Base-by-base conservation (phyloP, 2,797 vertebrate species). In the Manis crassicaudata region DNA sequence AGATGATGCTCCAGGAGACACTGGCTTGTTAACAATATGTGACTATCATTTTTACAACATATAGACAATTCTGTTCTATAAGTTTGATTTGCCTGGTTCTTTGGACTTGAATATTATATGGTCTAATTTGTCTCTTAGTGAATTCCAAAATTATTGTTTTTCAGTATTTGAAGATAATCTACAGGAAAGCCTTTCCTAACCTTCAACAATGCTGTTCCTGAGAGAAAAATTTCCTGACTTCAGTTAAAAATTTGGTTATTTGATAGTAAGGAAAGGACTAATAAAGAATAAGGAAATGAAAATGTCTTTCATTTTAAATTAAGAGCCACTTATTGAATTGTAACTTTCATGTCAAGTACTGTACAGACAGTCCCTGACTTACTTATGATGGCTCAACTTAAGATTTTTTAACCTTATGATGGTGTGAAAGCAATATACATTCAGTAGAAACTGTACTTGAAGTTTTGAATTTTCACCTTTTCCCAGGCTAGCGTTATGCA, bases 21-120 rank as follows among this genome's bases (percentile, higher is more conserved):
- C 13, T 79, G 37, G 40, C 20, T 32, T 62, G 16, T 68, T 88
- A 43, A 46, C 23, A 94, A 56, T 56, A 81, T 14, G 56, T 27
- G 20, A 90, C 12, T 7, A 72, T 93, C 85, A 77, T 87, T 96
- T 46, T 96, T 85, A 62, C 60, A 83, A 90, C 73, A 93, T 77
- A 35, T n/a, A 29, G 27, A 52, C 21, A 54, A 46, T 91, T 92
- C 29, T 92, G n/a, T 92, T 18, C 25, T 35, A 43, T 84, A 91
- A 12, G 3, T 90, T 92, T 90, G 16, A 93, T 73, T 90, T 85
- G 23, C n/a, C 63, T 90, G 21, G 25, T 94, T 90, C 17, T 8
- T 63, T 88, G 81, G 60, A 6, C 56, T 91, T 97, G 56, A 94
- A 86, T 88, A 88, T 86, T 93, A 46, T 50, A 29, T 32, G 7